Conservation (phyloP, 1,140 invertebrate genomes). For the Protaetia brevitarsis region DNA sequence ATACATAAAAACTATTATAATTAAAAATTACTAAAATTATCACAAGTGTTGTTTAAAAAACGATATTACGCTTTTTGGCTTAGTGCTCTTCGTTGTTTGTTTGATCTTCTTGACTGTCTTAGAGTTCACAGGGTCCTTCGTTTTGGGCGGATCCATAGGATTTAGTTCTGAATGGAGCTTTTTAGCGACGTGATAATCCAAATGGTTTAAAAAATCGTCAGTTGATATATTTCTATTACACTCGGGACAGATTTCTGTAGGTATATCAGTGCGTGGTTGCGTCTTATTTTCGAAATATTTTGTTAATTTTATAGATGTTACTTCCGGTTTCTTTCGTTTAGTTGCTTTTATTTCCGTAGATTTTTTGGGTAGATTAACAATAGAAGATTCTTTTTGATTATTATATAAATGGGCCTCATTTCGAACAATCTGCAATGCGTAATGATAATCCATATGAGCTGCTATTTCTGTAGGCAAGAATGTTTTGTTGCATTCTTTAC, state of each 20-base stretch:
- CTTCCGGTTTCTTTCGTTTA: constrained; percentile 29
- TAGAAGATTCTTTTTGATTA: constrained; percentile 23
- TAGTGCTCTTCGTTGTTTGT: neutral
- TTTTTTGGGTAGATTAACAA: constrained; percentile 22
- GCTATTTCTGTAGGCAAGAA: constrained; percentile 50
- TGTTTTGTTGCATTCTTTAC: constrained; percentile 55
- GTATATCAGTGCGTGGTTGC: constrained; percentile 35
- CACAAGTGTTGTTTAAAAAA: constrained; percentile 22
- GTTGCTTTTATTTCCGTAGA: constrained; percentile 20
- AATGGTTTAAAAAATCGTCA: constrained; percentile 61
- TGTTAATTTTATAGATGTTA: constrained; percentile 5
- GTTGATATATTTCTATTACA: constrained; percentile 59
- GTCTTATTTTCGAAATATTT: constrained; percentile 28
- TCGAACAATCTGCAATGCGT: constrained; percentile 56
- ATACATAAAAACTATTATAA: neutral
- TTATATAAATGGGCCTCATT: constrained; percentile 49
- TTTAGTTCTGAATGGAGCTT: constrained; percentile 58
- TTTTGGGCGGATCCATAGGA: neutral
- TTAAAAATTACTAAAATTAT: neutral
- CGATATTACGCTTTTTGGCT: constrained; percentile 11
- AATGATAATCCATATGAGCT: constrained; percentile 60
- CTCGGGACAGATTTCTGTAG: constrained; percentile 56
- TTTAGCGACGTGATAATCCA: constrained; percentile 70
- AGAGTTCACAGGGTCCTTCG: neutral
- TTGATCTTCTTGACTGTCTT: constrained; percentile 2